Conservation (phyloP, 2,888 invertebrate species). For the Notodonta dromedarius region DNA sequence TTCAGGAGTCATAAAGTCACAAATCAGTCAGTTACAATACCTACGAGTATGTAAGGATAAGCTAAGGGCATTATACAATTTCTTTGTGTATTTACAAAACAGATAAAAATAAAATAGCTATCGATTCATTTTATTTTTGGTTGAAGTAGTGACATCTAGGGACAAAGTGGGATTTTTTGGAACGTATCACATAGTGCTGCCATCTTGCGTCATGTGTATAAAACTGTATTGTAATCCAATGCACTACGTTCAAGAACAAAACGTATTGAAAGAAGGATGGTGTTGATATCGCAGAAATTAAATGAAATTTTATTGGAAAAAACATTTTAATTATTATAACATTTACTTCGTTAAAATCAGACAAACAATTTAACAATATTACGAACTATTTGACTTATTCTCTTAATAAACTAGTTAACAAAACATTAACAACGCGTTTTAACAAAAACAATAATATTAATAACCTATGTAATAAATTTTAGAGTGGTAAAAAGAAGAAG, state of each 20-base stretch:
- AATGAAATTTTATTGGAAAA: slow-evolving; percentile 5
- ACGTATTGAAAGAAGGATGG: slow-evolving; percentile 26
- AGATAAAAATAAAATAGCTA: no score
- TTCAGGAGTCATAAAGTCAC: no score
- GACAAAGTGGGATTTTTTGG: no score
- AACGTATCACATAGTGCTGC: slow-evolving; percentile 19
- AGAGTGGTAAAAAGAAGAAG: slow-evolving; percentile 73
- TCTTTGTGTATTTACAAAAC: no score
- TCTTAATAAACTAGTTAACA: slow-evolving; percentile 32
- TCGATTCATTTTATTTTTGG: background rate
- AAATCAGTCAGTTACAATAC: no score
- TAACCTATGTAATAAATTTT: slow-evolving; percentile 65
- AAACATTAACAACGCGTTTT: slow-evolving; percentile 18
- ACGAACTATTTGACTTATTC: slow-evolving; percentile 33
- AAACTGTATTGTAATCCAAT: slow-evolving; percentile 7
- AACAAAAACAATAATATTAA: slow-evolving; percentile 18
- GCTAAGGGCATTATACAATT: no score
- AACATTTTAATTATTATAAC: slow-evolving; percentile 19
- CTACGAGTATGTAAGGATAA: no score
- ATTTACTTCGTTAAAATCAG: slow-evolving; percentile 28
- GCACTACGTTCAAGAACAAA: slow-evolving; percentile 4
- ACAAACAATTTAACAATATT: slow-evolving; percentile 18
- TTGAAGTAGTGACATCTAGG: slow-evolving; percentile 21
- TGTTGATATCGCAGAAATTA: slow-evolving; percentile 25
- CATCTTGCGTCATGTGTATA: slow-evolving; percentile 17